Evolutionary conservation across 2,797 vertebrate species (phyloP).

Genomic region (Telmatherina bonti): DNA sequence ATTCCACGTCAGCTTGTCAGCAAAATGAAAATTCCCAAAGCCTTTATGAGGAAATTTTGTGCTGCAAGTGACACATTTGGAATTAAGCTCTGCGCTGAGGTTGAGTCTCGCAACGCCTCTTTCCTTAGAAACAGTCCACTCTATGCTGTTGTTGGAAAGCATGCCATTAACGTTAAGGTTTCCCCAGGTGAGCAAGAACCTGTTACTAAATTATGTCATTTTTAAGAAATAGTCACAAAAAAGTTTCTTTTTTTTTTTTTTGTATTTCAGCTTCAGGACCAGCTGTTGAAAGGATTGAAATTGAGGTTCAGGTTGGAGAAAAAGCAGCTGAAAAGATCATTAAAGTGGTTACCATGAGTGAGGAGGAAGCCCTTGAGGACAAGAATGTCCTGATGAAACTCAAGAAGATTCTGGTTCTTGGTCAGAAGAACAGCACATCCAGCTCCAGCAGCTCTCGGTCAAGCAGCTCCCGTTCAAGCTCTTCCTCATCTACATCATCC

Average conservation of each 20-base stretch:
- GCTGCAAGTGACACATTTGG: conserved; percentile 65
- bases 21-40: conserved; percentile 25
- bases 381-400: conserved; percentile 82
- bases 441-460: conserved; percentile 70
- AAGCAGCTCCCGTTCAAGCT: conserved; percentile 39
- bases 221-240: background rate
- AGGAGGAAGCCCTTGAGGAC: conserved; percentile 73
- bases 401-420: conserved; percentile 81
- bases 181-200: conserved; percentile 78
- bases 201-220: background rate
- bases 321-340: conserved; percentile 84
- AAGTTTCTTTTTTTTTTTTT: conserved; percentile 39
- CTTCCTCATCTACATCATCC: conserved; percentile 47
- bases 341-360: conserved; percentile 65
- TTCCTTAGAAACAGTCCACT: conserved; percentile 72
- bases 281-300: conserved; percentile 83
- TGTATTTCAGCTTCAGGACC: conserved; percentile 72
- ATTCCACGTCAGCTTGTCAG: conserved; percentile 16
- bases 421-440: conserved; percentile 66
- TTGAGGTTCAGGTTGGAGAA: conserved; percentile 85
- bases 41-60: conserved; percentile 73
- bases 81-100: conserved; percentile 80
- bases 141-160: conserved; percentile 80
- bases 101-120: conserved; percentile 75
- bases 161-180: conserved; percentile 64